phyloP scores from a whole-genome alignment of 2,113 vertebrate genomes.

The Gobio gobio region DNA sequence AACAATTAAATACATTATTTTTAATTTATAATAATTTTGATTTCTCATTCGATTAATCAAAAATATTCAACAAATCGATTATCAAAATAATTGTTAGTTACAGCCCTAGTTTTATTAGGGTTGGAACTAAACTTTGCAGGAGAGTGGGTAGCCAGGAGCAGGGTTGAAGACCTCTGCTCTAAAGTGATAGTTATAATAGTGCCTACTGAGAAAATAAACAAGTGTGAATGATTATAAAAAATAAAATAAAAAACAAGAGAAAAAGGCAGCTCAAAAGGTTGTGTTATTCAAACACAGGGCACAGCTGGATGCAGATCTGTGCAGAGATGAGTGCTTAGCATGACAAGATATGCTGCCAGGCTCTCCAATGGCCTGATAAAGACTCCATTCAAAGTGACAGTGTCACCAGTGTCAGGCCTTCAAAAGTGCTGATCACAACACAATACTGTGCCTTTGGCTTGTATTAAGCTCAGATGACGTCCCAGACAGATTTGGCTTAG shows the following conservation, averaged over 20 bases:
- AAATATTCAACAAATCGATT: no score
- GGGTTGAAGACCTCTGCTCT: no score
- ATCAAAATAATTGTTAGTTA: no score
- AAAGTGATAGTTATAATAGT: not conserved
- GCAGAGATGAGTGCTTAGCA: slow-evolving; percentile 17
- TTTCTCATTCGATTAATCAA: no score
- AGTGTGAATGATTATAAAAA: not conserved
- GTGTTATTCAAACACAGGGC: not conserved
- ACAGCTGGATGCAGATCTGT: slow-evolving; percentile 4
- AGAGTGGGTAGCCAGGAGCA: no score
- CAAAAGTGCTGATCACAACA: slow-evolving; percentile 46
- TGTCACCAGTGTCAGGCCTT: slow-evolving; percentile 40
- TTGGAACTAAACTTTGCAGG: no score
- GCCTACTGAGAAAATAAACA: not conserved
- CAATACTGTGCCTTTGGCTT: slow-evolving; percentile 32
- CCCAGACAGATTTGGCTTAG: slow-evolving; percentile 14
- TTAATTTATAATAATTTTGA: no score
- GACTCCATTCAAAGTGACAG: slow-evolving; percentile 50
- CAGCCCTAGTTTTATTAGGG: no score
- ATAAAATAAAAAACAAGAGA: not conserved
- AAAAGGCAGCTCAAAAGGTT: not conserved
- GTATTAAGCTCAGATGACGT: not conserved
- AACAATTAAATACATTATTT: no score
- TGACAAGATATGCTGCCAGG: not conserved
- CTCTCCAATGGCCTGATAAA: slow-evolving; percentile 47